Base-by-base conservation (phyloP, 2,888 invertebrate genomes). In the Coenonympha arcania region DNA sequence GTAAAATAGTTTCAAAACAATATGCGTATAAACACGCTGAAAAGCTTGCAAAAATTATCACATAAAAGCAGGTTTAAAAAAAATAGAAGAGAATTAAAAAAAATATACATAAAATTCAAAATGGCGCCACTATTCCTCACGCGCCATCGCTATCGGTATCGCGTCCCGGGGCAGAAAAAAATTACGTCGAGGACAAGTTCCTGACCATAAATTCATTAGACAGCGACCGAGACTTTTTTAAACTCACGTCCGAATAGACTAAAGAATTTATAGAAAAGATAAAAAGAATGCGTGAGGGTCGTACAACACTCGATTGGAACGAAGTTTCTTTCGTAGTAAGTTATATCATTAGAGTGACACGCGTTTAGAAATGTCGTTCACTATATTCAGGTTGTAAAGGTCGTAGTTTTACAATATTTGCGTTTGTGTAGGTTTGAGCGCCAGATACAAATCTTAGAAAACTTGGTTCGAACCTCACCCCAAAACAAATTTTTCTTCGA, bases 121-220 rank as follows among this genome's bases (percentile, higher is more conserved):
- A 56, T 45, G 52, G 54, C 62, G 63, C 62, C 66, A 71, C 66
- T 73, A 71, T 66, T 68, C 70, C 74, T 76, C 76, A 78, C 74
- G 75, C 60, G 56, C 65, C 63, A 63, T 68, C 59, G 73, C 73
- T 77, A 83, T 84, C 81, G 75, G 70, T 74, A 79, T 80, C 81
- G 72, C 65, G 73, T 69, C 75, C 70, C 74, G 57, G 80, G 74
- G 80, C 74, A 76, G 79, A 78, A 79, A 78, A n/a, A 69, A 69
- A 69, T 68, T 66, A 53, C 66, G 59, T 56, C 69, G 68, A 66
- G 76, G 75, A 77, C 81, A 81, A 84, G 79, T 84, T 84, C 84
- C 83, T 74, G 79, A 67, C 79, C 80, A 82, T 87, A 87, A 87
- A 87, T 87, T 87, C 86, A 87, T 87, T 87, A 86, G 79, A 76